Evolutionary conservation across 2,113 vertebrate species (phyloP).

Genomic region (Neogobius melanostomus): DNA sequence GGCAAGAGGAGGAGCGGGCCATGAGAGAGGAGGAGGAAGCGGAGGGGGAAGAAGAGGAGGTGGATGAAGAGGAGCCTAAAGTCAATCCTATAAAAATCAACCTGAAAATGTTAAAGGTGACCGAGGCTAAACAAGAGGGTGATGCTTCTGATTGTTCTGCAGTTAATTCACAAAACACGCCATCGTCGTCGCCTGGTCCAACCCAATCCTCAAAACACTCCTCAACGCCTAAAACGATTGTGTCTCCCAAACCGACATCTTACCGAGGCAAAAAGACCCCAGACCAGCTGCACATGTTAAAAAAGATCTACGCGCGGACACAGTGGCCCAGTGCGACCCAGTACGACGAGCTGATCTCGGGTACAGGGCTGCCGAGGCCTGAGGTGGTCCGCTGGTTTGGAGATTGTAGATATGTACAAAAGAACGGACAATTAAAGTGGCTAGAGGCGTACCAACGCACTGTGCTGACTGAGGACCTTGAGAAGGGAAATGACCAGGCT

Average conservation of each 20-base stretch:
- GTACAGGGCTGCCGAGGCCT: slow-evolving; percentile 84
- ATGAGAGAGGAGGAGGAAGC: slow-evolving; percentile 63
- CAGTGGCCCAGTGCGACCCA: slow-evolving; percentile 91
- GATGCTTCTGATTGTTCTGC: slow-evolving; percentile 66
- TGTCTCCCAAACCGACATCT: slow-evolving; percentile 56
- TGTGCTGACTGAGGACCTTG: slow-evolving; percentile 76
- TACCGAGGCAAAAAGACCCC: slow-evolving; percentile 87
- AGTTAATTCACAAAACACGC: slow-evolving; percentile 23
- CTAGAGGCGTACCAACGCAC: slow-evolving; percentile 87
- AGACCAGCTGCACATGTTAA: slow-evolving; percentile 90
- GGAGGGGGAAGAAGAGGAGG: slow-evolving; percentile 74
- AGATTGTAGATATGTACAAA: slow-evolving; percentile 91
- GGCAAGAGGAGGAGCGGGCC: slow-evolving; percentile 72
- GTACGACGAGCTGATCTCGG: slow-evolving; percentile 86
- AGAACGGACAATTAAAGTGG: slow-evolving; percentile 96
- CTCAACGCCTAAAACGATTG: slow-evolving; percentile 36
- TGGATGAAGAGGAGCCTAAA: slow-evolving; percentile 77
- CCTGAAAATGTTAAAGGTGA: slow-evolving; percentile 93
- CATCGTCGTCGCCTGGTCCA: slow-evolving; percentile 32
- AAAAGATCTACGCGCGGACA: slow-evolving; percentile 90
- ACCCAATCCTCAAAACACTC: slow-evolving; percentile 39
- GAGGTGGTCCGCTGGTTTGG: slow-evolving; percentile 98
- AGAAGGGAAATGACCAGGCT: slow-evolving; percentile 64
- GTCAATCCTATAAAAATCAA: slow-evolving; percentile 98
- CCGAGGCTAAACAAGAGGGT: slow-evolving; percentile 79